Percentiles rank a stretch among this genome's conserved stretches.
Conservation (phyloP, 2,888 invertebrate genomes). For the Tanytarsus gracilentus region DNA sequence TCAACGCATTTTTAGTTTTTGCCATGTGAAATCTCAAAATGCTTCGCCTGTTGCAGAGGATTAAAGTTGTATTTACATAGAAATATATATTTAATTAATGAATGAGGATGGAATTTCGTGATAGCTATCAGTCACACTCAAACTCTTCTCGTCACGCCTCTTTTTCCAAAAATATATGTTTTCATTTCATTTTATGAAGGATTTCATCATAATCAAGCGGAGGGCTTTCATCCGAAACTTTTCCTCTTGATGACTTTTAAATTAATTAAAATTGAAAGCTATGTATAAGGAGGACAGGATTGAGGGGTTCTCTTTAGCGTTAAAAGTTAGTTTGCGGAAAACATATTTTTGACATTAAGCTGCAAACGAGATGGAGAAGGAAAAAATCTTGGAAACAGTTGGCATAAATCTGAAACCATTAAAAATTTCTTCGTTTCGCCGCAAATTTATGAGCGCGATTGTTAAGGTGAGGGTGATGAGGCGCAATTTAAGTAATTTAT, state of each 20-base stretch:
- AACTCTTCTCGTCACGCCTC: no score
- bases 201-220: no score
- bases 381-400: conserved; percentile 1
- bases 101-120: conserved; percentile 4
- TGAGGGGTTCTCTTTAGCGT: no score
- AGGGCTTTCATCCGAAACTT: no score
- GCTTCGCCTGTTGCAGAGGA: conserved; percentile 5
- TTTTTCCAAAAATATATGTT: no score
- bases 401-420: conserved; percentile 3
- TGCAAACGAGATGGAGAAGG: background rate
- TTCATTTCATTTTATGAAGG: no score
- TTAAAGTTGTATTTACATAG: background rate
- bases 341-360: conserved; percentile 15
- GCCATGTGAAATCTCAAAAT: background rate
- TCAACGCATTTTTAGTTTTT: background rate
- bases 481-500: no score
- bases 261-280: no score
- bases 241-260: no score
- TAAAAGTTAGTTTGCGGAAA: conserved; percentile 12
- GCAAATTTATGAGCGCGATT: no score
- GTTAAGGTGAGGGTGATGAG: no score
- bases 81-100: conserved; percentile 9
- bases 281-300: no score
- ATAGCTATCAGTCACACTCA: conserved; percentile 3
- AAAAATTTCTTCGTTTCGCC: background rate